Percentiles rank a stretch among this genome's conserved stretches.
These are phyloP conservation scores for Tragelaphus buxtoni DNA, from an alignment of 2,113 vertebrate species.

Conservation along the genomic window DNA sequence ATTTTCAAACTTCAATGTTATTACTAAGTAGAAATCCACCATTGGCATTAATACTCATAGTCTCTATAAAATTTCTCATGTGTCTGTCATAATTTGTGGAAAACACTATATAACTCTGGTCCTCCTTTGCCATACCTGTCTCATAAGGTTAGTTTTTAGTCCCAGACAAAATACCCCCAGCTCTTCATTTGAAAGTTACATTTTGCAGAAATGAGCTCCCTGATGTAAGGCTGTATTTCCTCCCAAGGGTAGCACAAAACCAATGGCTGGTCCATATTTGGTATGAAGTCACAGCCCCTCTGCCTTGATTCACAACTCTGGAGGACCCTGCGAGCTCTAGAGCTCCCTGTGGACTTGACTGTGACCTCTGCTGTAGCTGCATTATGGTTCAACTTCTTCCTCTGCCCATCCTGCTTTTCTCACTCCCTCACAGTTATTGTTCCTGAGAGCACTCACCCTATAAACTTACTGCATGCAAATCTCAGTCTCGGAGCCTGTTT, in stretches of 20 bases:
- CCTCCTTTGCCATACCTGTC: too few species aligned
- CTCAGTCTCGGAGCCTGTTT: neutral
- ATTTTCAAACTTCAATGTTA: neutral
- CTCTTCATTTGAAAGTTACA: neutral
- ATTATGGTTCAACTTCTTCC: neutral
- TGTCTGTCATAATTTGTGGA: neutral
- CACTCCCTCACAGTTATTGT: neutral
- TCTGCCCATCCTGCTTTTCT: too few species aligned
- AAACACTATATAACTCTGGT: neutral
- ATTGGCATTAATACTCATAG: neutral
- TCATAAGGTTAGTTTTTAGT: neutral
- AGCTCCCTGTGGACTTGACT: neutral
- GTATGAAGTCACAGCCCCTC: neutral
- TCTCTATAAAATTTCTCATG: neutral
- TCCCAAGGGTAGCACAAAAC: neutral
- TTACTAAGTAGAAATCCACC: neutral
- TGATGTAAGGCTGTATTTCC: neutral
- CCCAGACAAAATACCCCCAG: neutral
- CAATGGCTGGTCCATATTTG: neutral
- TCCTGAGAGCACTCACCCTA: neutral
- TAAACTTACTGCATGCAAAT: neutral
- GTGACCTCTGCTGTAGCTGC: accelerated
- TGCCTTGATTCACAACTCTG: neutral
- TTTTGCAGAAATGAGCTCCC: neutral
- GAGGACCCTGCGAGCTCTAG: neutral